Evolutionary conservation across 1,140 invertebrate genomes (phyloP).

Genomic region (Mamestra configurata): DNA sequence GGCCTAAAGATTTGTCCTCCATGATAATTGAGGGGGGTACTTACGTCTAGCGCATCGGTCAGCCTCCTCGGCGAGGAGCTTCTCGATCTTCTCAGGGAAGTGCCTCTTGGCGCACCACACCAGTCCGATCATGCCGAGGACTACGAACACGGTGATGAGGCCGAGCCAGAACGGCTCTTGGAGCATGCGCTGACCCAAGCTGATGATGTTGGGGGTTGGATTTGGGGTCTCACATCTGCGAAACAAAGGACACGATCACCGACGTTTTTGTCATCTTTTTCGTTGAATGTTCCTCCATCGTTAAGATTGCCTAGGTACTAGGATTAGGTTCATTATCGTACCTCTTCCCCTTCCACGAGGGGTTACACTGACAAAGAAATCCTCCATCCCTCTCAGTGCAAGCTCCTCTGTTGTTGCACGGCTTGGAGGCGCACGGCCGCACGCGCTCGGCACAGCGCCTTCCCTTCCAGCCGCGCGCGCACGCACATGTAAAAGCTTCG

Average conservation of each 20-base stretch:
- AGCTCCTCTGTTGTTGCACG: conserved; percentile 91
- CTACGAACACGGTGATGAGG: conserved; percentile 93
- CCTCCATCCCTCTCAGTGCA: conserved; percentile 90
- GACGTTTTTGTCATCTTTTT: not conserved
- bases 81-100: conserved; percentile 94
- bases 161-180: conserved; percentile 95
- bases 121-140: conserved; percentile 92
- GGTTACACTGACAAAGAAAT: conserved; percentile 92
- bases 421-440: conserved; percentile 91
- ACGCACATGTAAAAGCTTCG: conserved; percentile 86
- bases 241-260: not conserved
- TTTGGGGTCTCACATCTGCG: conserved; percentile 81
- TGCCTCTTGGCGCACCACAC: conserved; percentile 94
- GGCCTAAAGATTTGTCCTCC: conserved; percentile 79
- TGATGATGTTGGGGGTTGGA: conserved; percentile 81
- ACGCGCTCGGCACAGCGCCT: conserved; percentile 90
- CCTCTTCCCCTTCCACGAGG: conserved; percentile 91
- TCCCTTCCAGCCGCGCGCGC: conserved; percentile 90
- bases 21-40: conserved; percentile 59
- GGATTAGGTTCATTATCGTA: conserved; percentile 44
- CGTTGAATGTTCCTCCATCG: not conserved
- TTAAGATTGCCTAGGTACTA: not conserved
- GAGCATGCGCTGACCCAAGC: conserved; percentile 92
- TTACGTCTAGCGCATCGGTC: conserved; percentile 90
- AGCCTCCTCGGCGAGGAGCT: conserved; percentile 93